phyloP scores from a whole-genome alignment of 2,888 invertebrate genomes.

The Drosophila longiperda region DNA sequence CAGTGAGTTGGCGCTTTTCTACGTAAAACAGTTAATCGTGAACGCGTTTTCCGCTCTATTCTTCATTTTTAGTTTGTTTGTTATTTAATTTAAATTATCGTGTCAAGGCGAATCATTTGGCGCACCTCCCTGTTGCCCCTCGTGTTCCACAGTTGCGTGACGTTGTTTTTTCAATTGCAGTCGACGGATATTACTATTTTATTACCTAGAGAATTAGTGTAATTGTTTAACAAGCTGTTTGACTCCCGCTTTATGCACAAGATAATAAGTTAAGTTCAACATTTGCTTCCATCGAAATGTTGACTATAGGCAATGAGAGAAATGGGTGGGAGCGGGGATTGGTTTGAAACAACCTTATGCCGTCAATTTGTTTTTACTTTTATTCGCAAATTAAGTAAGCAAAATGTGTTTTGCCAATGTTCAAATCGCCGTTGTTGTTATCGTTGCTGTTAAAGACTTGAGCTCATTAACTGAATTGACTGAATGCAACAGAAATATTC shows the following conservation, averaged over 20 bases:
- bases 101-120: constrained; percentile 14
- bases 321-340: not conserved
- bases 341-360: not conserved
- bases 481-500: not conserved
- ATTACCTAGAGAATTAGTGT: constrained; percentile 22
- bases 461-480: not conserved
- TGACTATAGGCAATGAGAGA: not conserved
- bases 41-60: constrained; percentile 7
- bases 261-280: not conserved
- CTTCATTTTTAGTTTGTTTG: not conserved
- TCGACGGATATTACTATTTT: constrained; percentile 10
- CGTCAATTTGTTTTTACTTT: not conserved
- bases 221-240: constrained; percentile 45
- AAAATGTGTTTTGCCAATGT: constrained; percentile 12
- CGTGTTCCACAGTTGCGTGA: constrained; percentile 47
- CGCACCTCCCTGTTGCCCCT: not conserved
- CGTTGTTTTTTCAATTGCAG: constrained; percentile 50
- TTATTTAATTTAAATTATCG: constrained; percentile 19
- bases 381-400: not conserved
- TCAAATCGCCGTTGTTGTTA: constrained; percentile 2
- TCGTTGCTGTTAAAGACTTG: not conserved
- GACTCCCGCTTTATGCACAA: not conserved
- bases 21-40: not conserved
- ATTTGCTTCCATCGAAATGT: not conserved
- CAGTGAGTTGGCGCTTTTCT: not conserved